Conservation (phyloP, 1,140 invertebrate genomes). For the Drosophila subpulchrella region DNA sequence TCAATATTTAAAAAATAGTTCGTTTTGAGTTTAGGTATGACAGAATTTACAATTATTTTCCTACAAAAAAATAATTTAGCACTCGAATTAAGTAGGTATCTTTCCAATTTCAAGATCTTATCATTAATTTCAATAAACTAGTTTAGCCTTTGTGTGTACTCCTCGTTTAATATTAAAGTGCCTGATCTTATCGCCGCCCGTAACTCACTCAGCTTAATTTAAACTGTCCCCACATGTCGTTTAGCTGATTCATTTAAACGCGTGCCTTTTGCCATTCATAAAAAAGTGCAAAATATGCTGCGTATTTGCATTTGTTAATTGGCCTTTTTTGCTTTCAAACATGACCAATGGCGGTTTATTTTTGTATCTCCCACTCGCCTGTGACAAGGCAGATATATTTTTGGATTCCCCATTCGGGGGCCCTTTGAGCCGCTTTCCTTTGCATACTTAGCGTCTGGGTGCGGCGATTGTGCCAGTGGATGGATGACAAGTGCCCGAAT, state of each 20-base stretch:
- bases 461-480: conserved; percentile 35
- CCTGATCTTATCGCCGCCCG: neutral
- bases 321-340: conserved; percentile 76
- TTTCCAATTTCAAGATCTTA: no score
- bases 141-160: neutral
- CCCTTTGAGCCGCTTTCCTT: conserved; percentile 19
- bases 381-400: conserved; percentile 48
- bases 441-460: conserved; percentile 46
- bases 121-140: no score
- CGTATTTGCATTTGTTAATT: conserved; percentile 75
- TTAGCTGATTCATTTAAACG: conserved; percentile 5
- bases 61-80: no score
- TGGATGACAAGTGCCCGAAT: conserved; percentile 63
- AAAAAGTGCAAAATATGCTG: conserved; percentile 8
- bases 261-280: neutral
- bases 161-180: neutral
- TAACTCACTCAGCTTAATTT: neutral
- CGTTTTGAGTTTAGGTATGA: no score
- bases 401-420: conserved; percentile 34
- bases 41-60: no score
- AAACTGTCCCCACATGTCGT: neutral
- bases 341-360: conserved; percentile 58
- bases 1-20: no score
- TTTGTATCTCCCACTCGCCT: conserved; percentile 9
- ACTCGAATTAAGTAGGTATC: no score